Percentiles rank a stretch among this genome's conserved stretches.
These are phyloP conservation scores for Squalus acanthias DNA, from an alignment of 2,797 vertebrate genomes.

Conservation along the genomic window DNA sequence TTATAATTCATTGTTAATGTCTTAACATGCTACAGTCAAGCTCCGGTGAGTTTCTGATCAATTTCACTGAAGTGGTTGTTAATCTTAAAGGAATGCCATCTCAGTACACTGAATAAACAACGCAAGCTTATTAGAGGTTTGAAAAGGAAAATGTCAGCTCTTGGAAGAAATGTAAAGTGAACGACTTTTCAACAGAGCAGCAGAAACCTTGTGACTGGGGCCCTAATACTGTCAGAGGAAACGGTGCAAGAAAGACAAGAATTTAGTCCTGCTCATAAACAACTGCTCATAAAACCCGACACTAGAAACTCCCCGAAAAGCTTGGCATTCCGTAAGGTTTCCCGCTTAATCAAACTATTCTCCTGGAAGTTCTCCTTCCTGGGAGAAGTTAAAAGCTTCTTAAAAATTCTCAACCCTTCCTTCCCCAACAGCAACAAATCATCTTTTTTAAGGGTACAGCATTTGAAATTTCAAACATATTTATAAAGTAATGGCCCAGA, in stretches of 20 bases:
- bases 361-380: not conserved
- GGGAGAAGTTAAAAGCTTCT: not conserved
- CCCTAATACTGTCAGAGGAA: not conserved
- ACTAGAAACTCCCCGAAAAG: too few relatives aligned
- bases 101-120: not conserved
- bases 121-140: not conserved
- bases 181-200: not conserved
- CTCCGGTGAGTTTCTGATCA: not conserved
- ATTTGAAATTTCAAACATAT: not conserved
- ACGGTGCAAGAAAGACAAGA: not conserved
- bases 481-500: not conserved
- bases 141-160: not conserved
- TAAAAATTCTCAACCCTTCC: not conserved
- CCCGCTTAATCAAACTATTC: not conserved
- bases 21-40: not conserved
- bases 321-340: not conserved
- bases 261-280: not conserved
- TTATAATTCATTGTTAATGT: not conserved
- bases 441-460: not conserved
- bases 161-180: not conserved
- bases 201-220: not conserved
- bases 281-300: not conserved
- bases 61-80: constrained; percentile 22
- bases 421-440: not conserved
- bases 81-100: not conserved